Evolutionary conservation across 2,888 invertebrate genomes (phyloP), one percentile per base, ranked within the genome.

Genomic region (Calliopum simillimum): DNA sequence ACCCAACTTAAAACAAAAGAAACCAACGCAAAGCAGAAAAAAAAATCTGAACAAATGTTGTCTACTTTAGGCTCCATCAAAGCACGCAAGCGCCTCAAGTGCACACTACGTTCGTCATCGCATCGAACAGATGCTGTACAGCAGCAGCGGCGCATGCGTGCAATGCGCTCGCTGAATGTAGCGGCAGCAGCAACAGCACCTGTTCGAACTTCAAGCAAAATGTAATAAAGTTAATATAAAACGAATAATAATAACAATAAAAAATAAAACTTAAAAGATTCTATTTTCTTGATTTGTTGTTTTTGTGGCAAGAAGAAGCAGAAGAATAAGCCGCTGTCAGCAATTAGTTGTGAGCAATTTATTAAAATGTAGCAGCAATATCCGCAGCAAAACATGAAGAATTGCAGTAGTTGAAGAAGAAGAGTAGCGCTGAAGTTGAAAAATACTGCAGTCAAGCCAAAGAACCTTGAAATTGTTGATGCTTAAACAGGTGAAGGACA

Each of bases 331-430:
- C 78, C 82, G 79, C 80, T 82, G 82, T 82, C 82, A 81, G 82
- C 82, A 81, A 81, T 81, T 81, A 81, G 81, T 81, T 82, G 79
- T 77, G 81, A 81, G 81, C 80, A 81, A 81, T 82, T 82, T 82
- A 81, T 82, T 80, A 80, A 67, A 58, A 67, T 19, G 65, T 46
- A 61, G 61, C 46, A 21, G 46, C 61, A 33, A 33, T 33, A 61
- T 46, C 61, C 33, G 56, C 33, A 33, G 14, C 33, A 41, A n/a
- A 58, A 4, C 56, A 58, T 8, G 8, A 33, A 33, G 4, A 33
- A 33, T 33, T 4, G 6, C 33, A 33, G 33, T 33, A 8, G 8
- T 8, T 8, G 33, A 33, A 33, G 33, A 33, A 33, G 8, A 33
- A 33, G 4, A 33, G 2, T 8, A 33, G 4, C 33, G n/a, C n/a